A percentile compares a stretch with the other conserved stretches of the same genome.
Evolutionary conservation across 2,888 invertebrate species (phyloP).

Genomic region (Leptopilina syphax): DNA sequence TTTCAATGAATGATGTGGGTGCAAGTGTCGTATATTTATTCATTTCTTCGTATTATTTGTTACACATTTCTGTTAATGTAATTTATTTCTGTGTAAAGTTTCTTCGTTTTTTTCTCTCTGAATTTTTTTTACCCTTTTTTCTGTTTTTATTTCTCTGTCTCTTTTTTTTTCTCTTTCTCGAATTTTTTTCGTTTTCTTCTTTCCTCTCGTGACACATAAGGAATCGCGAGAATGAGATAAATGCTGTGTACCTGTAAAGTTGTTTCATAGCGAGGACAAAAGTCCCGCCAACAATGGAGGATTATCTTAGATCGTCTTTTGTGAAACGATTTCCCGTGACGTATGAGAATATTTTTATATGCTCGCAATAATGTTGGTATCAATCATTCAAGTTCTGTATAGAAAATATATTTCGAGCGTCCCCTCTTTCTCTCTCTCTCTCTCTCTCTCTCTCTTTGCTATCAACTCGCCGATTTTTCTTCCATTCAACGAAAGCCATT

Average conservation of each 20-base stretch:
- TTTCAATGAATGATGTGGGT: slow-evolving; percentile 74
- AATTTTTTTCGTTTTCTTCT: not conserved
- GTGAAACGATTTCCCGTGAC: slow-evolving; percentile 59
- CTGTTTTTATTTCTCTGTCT: slow-evolving; percentile 22
- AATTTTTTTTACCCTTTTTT: not conserved
- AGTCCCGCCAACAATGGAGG: slow-evolving; percentile 55
- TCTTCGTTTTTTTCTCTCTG: not conserved
- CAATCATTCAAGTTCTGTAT: slow-evolving; percentile 28
- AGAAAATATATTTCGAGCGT: slow-evolving; percentile 1
- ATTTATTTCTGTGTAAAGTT: not conserved
- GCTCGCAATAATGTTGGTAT: slow-evolving; percentile 17
- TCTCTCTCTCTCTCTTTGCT: slow-evolving; percentile 6
- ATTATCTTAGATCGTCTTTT: slow-evolving; percentile 68
- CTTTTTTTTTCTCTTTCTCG: slow-evolving; percentile 11
- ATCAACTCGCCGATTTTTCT: slow-evolving; percentile 46
- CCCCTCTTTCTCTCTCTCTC: too few species aligned
- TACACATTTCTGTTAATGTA: slow-evolving; percentile 7
- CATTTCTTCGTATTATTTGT: slow-evolving; percentile 38
- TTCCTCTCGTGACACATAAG: slow-evolving; percentile 44
- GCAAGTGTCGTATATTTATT: slow-evolving; percentile 65
- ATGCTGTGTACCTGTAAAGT: slow-evolving; percentile 48
- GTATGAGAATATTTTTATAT: slow-evolving; percentile 12
- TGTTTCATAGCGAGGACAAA: slow-evolving; percentile 52
- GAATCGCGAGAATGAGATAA: slow-evolving; percentile 53
- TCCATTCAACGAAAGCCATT: slow-evolving; percentile 27